Evolutionary conservation across 2,888 invertebrate genomes (phyloP).

Genomic region (Emmelina monodactyla): DNA sequence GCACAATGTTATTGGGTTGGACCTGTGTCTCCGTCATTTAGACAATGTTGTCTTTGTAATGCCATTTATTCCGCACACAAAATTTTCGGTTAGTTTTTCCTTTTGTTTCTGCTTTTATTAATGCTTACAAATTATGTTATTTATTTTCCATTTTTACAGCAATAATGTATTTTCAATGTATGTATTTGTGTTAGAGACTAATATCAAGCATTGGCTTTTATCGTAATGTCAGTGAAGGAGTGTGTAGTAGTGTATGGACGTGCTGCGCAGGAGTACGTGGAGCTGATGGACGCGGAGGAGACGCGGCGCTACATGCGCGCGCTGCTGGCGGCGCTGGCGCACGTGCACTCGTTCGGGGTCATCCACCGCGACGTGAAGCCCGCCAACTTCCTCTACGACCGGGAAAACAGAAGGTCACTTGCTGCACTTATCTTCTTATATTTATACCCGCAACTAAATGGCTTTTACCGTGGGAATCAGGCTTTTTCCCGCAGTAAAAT

Average conservation of each 20-base stretch:
- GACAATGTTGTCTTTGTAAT: conserved; percentile 88
- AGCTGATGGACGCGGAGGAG: conserved; percentile 73
- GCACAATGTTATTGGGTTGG: conserved; percentile 82
- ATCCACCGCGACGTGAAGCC: conserved; percentile 93
- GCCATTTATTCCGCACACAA: conserved; percentile 87
- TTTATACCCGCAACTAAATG: too few species aligned
- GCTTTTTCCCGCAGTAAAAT: too few species aligned
- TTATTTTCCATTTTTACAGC: neutral
- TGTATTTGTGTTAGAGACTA: neutral
- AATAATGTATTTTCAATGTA: neutral
- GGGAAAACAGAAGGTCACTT: conserved; percentile 68
- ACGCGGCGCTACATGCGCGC: conserved; percentile 82
- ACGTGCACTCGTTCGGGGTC: conserved; percentile 84
- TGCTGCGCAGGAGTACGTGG: conserved; percentile 73
- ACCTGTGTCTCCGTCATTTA: conserved; percentile 76
- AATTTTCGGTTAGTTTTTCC: conserved; percentile 71
- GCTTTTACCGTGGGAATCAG: too few species aligned
- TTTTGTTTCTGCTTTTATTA: too few species aligned
- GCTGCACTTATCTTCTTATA: too few species aligned
- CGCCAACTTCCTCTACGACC: conserved; percentile 88
- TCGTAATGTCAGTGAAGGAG: neutral
- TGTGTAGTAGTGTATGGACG: neutral
- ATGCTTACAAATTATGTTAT: neutral
- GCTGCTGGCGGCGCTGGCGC: conserved; percentile 76
- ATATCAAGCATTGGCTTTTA: neutral